phyloP scores from a whole-genome alignment of 2,797 vertebrate species.

The Yasuhikotakia modesta region DNA sequence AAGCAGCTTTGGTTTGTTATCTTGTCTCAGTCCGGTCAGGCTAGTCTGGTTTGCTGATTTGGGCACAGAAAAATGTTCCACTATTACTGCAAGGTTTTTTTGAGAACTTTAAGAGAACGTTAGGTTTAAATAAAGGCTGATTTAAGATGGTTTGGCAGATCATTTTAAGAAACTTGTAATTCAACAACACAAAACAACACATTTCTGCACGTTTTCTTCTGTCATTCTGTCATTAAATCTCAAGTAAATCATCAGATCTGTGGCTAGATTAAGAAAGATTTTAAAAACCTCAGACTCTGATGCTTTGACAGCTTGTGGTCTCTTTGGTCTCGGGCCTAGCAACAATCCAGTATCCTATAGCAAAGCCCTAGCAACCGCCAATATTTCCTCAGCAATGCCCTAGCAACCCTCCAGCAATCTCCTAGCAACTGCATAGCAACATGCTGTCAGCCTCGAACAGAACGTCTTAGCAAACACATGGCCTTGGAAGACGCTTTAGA shows the following conservation, averaged over 20 bases:
- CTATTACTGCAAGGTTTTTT: too few relatives aligned
- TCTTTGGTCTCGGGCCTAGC: background rate
- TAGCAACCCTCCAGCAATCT: background rate
- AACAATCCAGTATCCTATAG: too few relatives aligned
- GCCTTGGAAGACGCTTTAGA: too few relatives aligned
- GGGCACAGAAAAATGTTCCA: too few relatives aligned
- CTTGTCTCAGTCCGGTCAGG: too few relatives aligned
- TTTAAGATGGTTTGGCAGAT: background rate
- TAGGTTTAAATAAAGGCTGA: too few relatives aligned
- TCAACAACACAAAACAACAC: conserved; percentile 1
- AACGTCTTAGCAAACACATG: background rate
- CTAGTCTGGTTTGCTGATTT: too few relatives aligned
- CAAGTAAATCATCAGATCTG: conserved; percentile 6
- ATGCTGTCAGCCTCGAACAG: background rate
- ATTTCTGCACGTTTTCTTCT: background rate
- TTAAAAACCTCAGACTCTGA: background rate
- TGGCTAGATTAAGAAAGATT: conserved; percentile 5
- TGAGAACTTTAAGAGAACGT: too few relatives aligned
- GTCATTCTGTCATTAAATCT: conserved; percentile 1
- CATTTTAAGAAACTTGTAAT: background rate
- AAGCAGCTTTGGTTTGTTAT: background rate
- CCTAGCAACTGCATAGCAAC: background rate
- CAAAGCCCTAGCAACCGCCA: too few relatives aligned
- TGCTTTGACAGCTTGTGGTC: background rate
- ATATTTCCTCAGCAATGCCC: too few relatives aligned